Conservation (phyloP, 2,888 invertebrate species). For the Sarcophaga variegata region DNA sequence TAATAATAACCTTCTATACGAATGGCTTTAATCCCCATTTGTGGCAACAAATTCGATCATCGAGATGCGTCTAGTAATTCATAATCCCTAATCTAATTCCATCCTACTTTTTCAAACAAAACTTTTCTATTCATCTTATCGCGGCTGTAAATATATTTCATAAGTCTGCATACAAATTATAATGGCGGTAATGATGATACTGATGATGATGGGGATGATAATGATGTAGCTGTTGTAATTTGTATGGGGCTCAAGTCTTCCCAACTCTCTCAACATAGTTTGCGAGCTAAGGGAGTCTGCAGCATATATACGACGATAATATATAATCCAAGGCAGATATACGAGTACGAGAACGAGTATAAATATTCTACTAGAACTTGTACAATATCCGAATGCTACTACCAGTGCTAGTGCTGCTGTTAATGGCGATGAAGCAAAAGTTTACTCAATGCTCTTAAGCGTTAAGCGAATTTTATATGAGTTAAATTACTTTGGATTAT, state of each 20-base stretch:
- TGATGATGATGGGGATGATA: constrained; percentile 17
- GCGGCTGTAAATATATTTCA: neutral
- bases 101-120: neutral
- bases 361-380: neutral
- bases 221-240: constrained; percentile 15
- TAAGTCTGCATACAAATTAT: constrained; percentile 54
- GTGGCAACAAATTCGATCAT: too few relatives aligned
- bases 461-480: constrained; percentile 71
- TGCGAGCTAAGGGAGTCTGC: constrained; percentile 39
- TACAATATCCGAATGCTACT: neutral
- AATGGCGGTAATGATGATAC: constrained; percentile 24
- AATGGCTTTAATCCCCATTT: too few relatives aligned
- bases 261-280: constrained; percentile 25
- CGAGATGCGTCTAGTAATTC: too few relatives aligned
- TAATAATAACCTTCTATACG: too few relatives aligned
- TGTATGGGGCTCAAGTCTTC: constrained; percentile 2
- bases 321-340: neutral
- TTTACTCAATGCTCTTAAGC: constrained; percentile 69
- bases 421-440: constrained; percentile 68
- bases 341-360: neutral
- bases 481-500: constrained; percentile 72
- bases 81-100: too few relatives aligned
- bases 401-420: constrained; percentile 32
- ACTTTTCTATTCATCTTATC: constrained; percentile 6
- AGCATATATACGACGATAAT: neutral